Evolutionary conservation across 23 tunicate genomes (phyloP).

Genomic region (Phallusia fumigata): DNA sequence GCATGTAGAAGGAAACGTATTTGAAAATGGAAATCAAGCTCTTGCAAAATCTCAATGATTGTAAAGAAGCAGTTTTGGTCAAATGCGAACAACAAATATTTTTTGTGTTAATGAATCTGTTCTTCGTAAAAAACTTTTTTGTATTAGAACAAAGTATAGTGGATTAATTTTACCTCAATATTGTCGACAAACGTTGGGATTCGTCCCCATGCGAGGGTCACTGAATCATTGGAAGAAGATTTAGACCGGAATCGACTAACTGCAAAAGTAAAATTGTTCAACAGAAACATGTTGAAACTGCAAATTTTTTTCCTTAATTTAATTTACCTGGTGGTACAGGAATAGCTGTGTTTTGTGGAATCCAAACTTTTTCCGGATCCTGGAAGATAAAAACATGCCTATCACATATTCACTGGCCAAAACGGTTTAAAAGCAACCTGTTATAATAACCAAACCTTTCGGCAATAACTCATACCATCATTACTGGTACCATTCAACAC

Average conservation of each 20-base stretch:
- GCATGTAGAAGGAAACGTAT: no score
- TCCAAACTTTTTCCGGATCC: not conserved
- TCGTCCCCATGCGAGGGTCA: not conserved
- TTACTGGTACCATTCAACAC: no score
- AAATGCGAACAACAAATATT: not conserved
- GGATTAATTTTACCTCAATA: not conserved
- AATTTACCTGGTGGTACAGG: not conserved
- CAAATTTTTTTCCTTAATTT: no score
- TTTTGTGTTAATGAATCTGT: not conserved
- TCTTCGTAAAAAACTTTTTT: no score
- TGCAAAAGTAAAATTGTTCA: no score
- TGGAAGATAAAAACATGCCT: not conserved
- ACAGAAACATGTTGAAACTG: not conserved
- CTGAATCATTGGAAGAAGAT: not conserved
- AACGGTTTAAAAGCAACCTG: no score
- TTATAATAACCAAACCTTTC: no score
- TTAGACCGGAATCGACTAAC: not conserved
- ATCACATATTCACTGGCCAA: not conserved
- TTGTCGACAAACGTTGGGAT: slow-evolving; percentile 6
- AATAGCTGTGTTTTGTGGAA: slow-evolving; percentile 3
- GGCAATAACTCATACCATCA: no score
- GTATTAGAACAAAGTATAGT: no score
- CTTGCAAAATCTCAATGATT: no score
- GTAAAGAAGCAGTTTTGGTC: no score
- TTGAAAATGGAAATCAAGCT: no score